Percentiles rank a stretch among this genome's conserved stretches.
phyloP scores from a whole-genome alignment of 2,888 invertebrate species.

The Slavum lentiscoides region DNA sequence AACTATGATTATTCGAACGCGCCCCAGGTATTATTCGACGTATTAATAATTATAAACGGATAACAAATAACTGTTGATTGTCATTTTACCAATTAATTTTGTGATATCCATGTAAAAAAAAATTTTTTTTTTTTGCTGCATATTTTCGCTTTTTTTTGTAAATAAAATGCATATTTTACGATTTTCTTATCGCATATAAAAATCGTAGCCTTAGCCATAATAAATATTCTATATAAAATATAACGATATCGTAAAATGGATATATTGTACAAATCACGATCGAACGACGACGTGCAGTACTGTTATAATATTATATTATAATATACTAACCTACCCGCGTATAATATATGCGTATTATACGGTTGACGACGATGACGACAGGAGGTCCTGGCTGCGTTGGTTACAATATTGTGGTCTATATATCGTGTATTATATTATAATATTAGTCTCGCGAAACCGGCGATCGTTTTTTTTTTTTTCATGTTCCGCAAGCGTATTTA shows the following conservation, averaged over 20 bases:
- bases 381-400: conserved; percentile 14
- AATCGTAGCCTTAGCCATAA: too few relatives aligned
- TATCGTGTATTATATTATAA: neutral
- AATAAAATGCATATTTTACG: too few relatives aligned
- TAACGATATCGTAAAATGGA: conserved; percentile 2
- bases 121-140: too few relatives aligned
- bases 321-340: too few relatives aligned
- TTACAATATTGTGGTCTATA: neutral
- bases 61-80: too few relatives aligned
- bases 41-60: too few relatives aligned
- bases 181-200: too few relatives aligned
- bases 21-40: too few relatives aligned
- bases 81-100: too few relatives aligned
- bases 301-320: neutral
- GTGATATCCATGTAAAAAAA: too few relatives aligned
- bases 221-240: neutral
- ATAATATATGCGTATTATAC: neutral
- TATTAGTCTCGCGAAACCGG: neutral
- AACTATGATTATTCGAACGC: too few relatives aligned
- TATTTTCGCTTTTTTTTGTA: too few relatives aligned
- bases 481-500: neutral
- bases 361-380: conserved; percentile 10
- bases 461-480: neutral
- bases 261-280: conserved; percentile 45
- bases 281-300: conserved; percentile 8